These are phyloP conservation scores for Acipenser oxyrinchus DNA, from an alignment of 2,797 vertebrate genomes.

Conservation along the genomic window DNA sequence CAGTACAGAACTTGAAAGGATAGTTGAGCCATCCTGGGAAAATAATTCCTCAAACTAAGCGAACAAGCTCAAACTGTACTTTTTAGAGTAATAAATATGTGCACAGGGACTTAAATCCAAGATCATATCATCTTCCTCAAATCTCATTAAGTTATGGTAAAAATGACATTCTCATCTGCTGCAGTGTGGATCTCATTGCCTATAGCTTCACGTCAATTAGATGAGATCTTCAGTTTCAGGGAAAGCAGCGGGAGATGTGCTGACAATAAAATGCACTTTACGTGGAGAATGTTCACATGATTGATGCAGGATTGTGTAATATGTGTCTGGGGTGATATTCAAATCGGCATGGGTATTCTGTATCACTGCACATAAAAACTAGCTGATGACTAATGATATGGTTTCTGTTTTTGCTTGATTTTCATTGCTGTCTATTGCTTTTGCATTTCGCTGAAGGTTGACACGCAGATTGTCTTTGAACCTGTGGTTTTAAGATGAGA, in stretches of 20 bases:
- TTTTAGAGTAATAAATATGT: not conserved
- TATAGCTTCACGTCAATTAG: slow-evolving; percentile 15
- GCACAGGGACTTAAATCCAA: no score
- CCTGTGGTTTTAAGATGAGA: no score
- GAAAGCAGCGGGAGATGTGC: slow-evolving; percentile 12
- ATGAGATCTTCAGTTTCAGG: slow-evolving; percentile 18
- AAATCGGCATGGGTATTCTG: slow-evolving; percentile 6
- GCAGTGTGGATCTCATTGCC: slow-evolving; percentile 13
- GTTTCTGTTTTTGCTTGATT: no score
- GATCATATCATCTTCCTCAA: slow-evolving; percentile 3
- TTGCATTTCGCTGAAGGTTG: no score
- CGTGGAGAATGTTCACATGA: slow-evolving; percentile 10
- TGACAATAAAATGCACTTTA: not conserved
- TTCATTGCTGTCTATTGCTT: no score
- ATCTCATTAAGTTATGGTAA: slow-evolving; percentile 22
- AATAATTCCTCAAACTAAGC: not conserved
- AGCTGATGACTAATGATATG: no score
- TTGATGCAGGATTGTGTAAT: slow-evolving; percentile 14
- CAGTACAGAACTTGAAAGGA: no score
- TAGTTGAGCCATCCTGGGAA: not conserved
- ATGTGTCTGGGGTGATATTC: slow-evolving; percentile 12
- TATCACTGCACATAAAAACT: no score
- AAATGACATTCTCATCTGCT: slow-evolving; percentile 19
- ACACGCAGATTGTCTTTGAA: no score
- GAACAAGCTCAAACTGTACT: not conserved